Percentiles rank a stretch among this genome's conserved stretches.
Evolutionary conservation across 2,888 invertebrate genomes (phyloP).

Genomic region (Heliconius hortense): DNA sequence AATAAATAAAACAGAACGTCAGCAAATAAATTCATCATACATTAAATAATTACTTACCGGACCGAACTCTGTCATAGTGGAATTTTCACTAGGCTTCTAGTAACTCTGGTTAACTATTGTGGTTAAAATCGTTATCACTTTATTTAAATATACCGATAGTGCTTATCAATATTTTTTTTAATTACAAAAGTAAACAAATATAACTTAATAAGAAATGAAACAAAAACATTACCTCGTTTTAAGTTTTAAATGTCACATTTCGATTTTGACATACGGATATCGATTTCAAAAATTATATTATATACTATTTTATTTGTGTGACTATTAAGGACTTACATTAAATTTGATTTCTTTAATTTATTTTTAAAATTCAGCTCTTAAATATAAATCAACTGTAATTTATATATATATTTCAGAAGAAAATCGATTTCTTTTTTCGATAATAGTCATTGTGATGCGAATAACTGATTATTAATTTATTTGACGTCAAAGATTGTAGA

Average conservation of each 20-base stretch:
- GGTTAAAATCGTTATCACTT: not conserved
- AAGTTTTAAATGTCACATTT: not conserved
- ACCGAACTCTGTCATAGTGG: conserved; percentile 49
- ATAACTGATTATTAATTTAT: no score
- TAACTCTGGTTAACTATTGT: not conserved
- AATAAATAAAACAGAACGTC: not conserved
- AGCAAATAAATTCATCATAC: not conserved
- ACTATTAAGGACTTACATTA: not conserved
- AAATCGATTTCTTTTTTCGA: not conserved
- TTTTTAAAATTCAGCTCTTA: not conserved
- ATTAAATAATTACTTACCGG: conserved; percentile 49
- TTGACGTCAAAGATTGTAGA: no score
- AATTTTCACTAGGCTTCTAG: not conserved
- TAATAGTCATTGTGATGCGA: not conserved
- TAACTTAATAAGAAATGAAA: not conserved
- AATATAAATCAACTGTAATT: not conserved
- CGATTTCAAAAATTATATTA: not conserved
- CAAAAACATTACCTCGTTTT: not conserved
- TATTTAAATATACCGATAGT: conserved; percentile 3
- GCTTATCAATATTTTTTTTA: conserved; percentile 11
- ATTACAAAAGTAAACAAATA: not conserved
- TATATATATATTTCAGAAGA: not conserved
- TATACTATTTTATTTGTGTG: no score
- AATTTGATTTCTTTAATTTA: not conserved
- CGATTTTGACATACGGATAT: not conserved